Evolutionary conservation across 2,113 vertebrate species (phyloP).

Genomic region (Sylvietta virens): DNA sequence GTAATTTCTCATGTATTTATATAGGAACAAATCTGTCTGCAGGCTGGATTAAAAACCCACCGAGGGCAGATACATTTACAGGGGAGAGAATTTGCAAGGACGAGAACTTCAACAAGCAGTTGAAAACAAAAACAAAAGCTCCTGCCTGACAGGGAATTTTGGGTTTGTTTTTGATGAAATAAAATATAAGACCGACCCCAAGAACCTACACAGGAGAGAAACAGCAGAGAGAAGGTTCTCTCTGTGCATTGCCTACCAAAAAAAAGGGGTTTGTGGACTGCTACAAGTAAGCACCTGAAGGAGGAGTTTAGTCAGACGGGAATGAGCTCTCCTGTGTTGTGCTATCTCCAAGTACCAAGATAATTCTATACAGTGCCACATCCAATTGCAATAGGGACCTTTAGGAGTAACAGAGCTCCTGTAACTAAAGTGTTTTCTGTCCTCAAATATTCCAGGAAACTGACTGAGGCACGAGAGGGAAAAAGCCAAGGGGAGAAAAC

Average conservation of each 20-base stretch:
- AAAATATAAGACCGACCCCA: background rate
- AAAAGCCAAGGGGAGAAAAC: background rate
- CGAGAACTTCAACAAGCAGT: background rate
- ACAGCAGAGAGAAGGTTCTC: background rate
- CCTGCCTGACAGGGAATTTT: background rate
- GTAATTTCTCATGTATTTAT: background rate
- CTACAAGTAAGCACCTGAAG: background rate
- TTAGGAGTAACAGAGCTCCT: constrained; percentile 58
- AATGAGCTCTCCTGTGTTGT: background rate
- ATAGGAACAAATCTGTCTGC: too few relatives aligned
- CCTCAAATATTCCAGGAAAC: constrained; percentile 46
- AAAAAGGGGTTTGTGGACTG: background rate
- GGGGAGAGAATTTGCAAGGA: background rate
- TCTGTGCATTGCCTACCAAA: background rate
- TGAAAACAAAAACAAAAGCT: background rate
- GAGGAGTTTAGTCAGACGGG: background rate
- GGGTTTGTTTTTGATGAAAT: background rate
- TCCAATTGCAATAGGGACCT: background rate
- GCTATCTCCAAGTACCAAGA: background rate
- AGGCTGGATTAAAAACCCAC: background rate
- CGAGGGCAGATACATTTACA: background rate
- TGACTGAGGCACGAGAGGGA: background rate
- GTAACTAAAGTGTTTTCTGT: constrained; percentile 48
- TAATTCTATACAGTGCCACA: constrained; percentile 42
- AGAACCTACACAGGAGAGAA: background rate